Base-by-base conservation (phyloP, 2,113 vertebrate species). In the Epinephelus lanceolatus region DNA sequence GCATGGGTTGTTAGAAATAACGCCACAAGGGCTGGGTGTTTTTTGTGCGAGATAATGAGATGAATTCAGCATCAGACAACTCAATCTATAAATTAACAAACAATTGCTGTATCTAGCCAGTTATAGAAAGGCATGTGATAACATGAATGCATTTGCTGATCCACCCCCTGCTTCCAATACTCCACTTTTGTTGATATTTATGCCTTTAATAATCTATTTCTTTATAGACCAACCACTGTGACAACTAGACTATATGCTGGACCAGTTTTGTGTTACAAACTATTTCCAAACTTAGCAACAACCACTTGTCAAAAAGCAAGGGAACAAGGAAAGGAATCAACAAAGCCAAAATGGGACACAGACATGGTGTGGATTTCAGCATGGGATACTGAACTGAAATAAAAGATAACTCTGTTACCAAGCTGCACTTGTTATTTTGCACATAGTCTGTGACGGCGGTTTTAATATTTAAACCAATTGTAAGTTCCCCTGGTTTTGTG, bases 361-460 rank as follows among this genome's bases (percentile, higher is more conserved):
- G 83, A 76, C 55, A n/a, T 23, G 12, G 25, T 92, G 74, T 83
- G 78, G 84, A 81, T 88, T 84, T 89, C 61, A 81, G 93, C 94
- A 94, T 95, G 93, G 84, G 18, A 76, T 63, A 78, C 69, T 78
- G 45, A 81, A 69, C 69, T 56, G 19, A 80, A 84, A 45, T 80
- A 45, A 76, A 40, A 61, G 45, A 40, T 6, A 25, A 65, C n/a
- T 51, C 2, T 78, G 61, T 80, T 86, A 76, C 77, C 47, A 61
- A 75, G 53, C 53, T 83, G 65, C 67, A 57, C 80, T 82, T 83
- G 72, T 84, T 86, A 42, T 88, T 89, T 91, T 93, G 88, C 88
- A 88, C 63, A 80, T 75, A 49, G 70, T 66, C 68, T 79, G 27
- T 73, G 73, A 84, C 71, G 73, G 83, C 65, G 80, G 66, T 62